These are phyloP conservation scores for Lepus timidus DNA, from an alignment of 2,113 vertebrate genomes.

Conservation along the genomic window DNA sequence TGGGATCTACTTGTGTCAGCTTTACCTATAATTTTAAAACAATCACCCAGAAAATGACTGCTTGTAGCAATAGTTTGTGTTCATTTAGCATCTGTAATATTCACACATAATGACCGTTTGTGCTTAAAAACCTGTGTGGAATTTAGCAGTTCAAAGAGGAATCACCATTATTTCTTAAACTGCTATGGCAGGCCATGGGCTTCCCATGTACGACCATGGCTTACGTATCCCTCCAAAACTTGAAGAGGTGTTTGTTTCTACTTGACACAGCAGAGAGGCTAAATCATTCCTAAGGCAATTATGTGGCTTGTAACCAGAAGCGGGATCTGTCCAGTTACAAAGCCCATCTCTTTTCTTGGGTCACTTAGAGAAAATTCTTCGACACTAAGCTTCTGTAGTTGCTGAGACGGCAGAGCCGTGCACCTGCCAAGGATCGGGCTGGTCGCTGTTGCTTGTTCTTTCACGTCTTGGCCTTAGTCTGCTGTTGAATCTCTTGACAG, in stretches of 20 bases:
- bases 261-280: neutral
- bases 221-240: neutral
- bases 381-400: neutral
- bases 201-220: neutral
- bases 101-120: neutral
- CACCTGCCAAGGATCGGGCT: neutral
- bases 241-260: neutral
- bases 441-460: too few species aligned
- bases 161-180: neutral
- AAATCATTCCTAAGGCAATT: neutral
- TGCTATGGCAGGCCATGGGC: neutral
- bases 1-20: neutral
- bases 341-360: neutral
- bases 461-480: neutral
- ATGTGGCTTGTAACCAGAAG: neutral
- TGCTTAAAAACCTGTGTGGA: neutral
- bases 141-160: neutral
- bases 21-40: slow-evolving; percentile 16
- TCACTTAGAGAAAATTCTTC: neutral
- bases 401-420: neutral
- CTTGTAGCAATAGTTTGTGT: neutral
- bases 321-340: neutral
- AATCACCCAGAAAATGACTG: neutral
- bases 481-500: neutral
- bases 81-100: neutral